Base-by-base conservation (phyloP, 2,888 invertebrate species). In the Ennomos quercinarius region DNA sequence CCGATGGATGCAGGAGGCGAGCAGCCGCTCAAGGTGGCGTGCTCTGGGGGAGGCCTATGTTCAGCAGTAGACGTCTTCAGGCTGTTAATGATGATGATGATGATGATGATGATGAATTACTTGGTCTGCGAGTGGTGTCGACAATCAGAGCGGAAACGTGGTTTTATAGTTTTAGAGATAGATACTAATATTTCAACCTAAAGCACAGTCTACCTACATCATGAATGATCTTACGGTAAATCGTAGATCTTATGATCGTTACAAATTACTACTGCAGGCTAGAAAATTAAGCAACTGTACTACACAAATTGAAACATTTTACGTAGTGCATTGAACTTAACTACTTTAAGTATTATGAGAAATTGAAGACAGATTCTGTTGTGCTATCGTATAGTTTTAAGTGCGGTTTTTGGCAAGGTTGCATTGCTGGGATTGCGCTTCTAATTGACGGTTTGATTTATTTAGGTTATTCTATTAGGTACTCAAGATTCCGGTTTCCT, bases 391-490 rank as follows among this genome's bases (percentile, higher is more conserved):
- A 6, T 27, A 6, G 2, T 27, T 27, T 27, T 27, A 5, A 6
- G 2, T 27, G 0, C 5, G 27, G 27, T 27, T 27, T 27, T 27
- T 27, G 27, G 27, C 27, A 6, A 27, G 27, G 27, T 17, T 17
- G 17, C 17, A 17, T 17, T 17, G 17, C 1, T 17, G 17, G 17
- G 17, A 17, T 17, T 2, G 17, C 17, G 17, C 17, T 17, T 17
- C 17, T 17, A 2, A 65, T 46, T 77, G 77, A 71, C 68, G 66
- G 72, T 64, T 64, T 64, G 12, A 53, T 58, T 63, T 68, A 65
- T 66, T 66, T 67, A 76, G 79, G 76, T 73, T 79, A 74, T 78
- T 78, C 69, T 71, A 76, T 72, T n/a, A n/a, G n/a, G n/a, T 68
- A 27, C 27, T 62, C 52, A 51, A 57, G 67, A 54, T 67, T 68